A percentile compares a stretch with the other conserved stretches of the same genome.
These are phyloP conservation scores for Malacoctenus gilli DNA, from an alignment of 2,797 vertebrate genomes.

Conservation along the genomic window DNA sequence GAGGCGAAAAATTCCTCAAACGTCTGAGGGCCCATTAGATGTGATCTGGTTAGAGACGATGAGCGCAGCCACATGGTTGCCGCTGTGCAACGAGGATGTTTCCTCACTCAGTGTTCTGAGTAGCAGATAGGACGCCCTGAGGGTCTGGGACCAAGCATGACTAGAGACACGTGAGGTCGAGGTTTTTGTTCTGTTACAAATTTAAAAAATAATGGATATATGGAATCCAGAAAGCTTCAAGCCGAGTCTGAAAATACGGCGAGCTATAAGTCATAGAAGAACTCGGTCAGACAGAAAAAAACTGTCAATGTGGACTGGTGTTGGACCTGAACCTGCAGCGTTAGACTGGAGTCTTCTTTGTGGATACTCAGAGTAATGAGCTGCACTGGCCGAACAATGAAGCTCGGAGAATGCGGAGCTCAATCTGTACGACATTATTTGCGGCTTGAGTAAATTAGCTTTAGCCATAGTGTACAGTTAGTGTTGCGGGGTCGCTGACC, in stretches of 20 bases:
- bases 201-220: too few relatives aligned
- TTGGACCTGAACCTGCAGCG: too few relatives aligned
- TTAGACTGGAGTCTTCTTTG: conserved; percentile 6
- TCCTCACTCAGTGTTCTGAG: conserved; percentile 17
- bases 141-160: conserved; percentile 26
- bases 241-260: too few relatives aligned
- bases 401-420: conserved; percentile 27
- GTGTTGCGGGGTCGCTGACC: conserved; percentile 61
- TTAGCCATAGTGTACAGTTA: conserved; percentile 58
- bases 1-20: conserved; percentile 60
- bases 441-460: conserved; percentile 52
- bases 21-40: conserved; percentile 55
- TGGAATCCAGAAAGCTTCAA: too few relatives aligned
- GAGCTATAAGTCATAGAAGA: too few relatives aligned
- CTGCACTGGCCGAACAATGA: conserved; percentile 33
- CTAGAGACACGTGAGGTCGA: too few relatives aligned
- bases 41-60: conserved; percentile 59
- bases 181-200: too few relatives aligned
- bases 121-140: conserved; percentile 17
- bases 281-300: too few relatives aligned
- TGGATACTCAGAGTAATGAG: conserved; percentile 3
- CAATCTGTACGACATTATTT: conserved; percentile 56
- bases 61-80: conserved; percentile 27
- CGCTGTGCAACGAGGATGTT: conserved; percentile 46
- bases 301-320: too few relatives aligned